Conservation (phyloP, 1,140 invertebrate genomes). For the Nasonia giraulti region DNA sequence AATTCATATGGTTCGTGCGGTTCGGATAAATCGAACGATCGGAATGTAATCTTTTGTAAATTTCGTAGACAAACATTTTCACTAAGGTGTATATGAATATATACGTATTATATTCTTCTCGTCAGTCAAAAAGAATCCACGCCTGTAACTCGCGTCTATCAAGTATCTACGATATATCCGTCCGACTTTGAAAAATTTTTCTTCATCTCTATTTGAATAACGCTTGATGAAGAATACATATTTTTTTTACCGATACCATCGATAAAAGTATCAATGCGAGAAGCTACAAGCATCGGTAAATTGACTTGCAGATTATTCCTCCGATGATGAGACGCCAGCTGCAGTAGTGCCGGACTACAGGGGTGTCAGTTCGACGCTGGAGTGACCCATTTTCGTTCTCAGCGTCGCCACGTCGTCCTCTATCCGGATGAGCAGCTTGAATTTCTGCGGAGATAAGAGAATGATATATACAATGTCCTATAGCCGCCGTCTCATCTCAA, state of each 20-base stretch:
- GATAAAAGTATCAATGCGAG: not conserved
- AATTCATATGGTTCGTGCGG: not conserved
- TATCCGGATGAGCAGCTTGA: conserved; percentile 85
- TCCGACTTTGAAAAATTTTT: conserved; percentile 29
- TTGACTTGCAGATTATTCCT: conserved; percentile 47
- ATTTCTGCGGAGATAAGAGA: conserved; percentile 79
- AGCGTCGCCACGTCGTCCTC: conserved; percentile 85
- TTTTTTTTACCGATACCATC: not conserved
- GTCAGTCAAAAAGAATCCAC: conserved; percentile 20
- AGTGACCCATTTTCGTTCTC: conserved; percentile 81
- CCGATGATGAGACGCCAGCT: not conserved
- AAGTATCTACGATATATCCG: conserved; percentile 43
- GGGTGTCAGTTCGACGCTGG: conserved; percentile 64
- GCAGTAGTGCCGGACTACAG: conserved; percentile 54
- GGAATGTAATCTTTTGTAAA: not conserved
- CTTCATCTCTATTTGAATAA: not conserved
- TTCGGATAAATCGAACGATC: not conserved
- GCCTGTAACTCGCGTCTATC: conserved; percentile 33
- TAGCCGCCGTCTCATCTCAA: not conserved
- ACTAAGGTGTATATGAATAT: conserved; percentile 3
- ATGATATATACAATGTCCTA: not conserved
- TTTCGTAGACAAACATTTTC: conserved; percentile 15
- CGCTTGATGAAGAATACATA: not conserved
- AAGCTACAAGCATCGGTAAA: conserved; percentile 27
- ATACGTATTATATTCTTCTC: not conserved